phyloP scores from a whole-genome alignment of 1,140 invertebrate species.

The Drosophila lini region DNA sequence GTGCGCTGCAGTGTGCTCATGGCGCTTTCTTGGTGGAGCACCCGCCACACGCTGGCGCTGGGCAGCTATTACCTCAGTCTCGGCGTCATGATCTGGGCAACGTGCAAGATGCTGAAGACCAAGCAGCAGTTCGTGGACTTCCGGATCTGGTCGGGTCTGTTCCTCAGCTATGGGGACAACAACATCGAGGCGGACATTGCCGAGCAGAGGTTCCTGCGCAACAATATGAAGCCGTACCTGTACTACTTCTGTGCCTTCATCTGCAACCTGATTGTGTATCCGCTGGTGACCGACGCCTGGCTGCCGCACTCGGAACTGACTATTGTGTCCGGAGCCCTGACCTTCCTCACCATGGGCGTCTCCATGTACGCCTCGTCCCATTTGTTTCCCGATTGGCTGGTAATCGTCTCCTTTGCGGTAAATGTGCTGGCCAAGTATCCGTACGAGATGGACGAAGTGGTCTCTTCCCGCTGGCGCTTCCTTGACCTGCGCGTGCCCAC shows the following conservation, averaged over 20 bases:
- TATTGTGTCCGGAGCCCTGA: constrained; percentile 89
- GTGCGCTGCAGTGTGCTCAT: constrained; percentile 87
- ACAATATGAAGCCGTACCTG: constrained; percentile 91
- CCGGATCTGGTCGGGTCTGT: constrained; percentile 91
- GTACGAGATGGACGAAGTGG: constrained; percentile 92
- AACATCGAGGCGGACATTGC: constrained; percentile 91
- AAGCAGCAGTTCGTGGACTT: constrained; percentile 91
- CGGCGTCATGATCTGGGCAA: constrained; percentile 90
- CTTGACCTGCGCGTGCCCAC: constrained; percentile 91
- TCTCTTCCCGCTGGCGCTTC: constrained; percentile 91
- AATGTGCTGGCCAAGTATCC: constrained; percentile 94
- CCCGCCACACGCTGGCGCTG: constrained; percentile 49
- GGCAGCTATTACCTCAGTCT: constrained; percentile 87
- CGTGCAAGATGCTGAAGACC: constrained; percentile 91
- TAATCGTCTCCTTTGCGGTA: constrained; percentile 91
- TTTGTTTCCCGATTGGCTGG: constrained; percentile 88
- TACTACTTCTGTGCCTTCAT: constrained; percentile 91
- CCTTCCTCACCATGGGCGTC: constrained; percentile 90
- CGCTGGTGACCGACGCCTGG: constrained; percentile 90
- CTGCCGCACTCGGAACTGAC: constrained; percentile 93
- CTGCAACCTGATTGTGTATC: constrained; percentile 90
- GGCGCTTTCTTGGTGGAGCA: constrained; percentile 88
- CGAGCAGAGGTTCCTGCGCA: constrained; percentile 92
- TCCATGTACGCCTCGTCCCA: constrained; percentile 87
- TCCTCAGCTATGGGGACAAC: constrained; percentile 89